Base-by-base conservation (phyloP, 2,113 vertebrate genomes). In the Muntiacus reevesi region DNA sequence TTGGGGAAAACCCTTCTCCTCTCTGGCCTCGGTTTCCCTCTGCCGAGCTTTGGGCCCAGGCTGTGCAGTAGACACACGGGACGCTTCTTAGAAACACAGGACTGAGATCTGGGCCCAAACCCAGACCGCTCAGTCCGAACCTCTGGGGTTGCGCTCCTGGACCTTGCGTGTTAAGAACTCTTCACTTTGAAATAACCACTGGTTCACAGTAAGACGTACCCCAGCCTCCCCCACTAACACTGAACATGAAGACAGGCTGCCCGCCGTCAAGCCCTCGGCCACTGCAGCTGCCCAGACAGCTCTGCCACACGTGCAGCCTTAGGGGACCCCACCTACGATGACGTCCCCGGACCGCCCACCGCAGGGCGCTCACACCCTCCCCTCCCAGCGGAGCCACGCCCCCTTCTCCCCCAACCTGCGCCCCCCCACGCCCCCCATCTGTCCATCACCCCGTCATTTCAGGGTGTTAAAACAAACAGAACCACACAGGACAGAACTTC, bases 241-340 rank as follows among this genome's bases (percentile, higher is more conserved):
- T 3, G 50, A 43, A 13, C 14, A 15, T 40, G 4, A 14, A n/a
- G 7, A n/a, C 30, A 21, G 15, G 7, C 3, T 6, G 83, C 10
- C 67, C 1, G 16, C n/a, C n/a, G 0, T 25, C n/a, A 7, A n/a
- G 50, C 47, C 47, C 19, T n/a, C 33, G 1, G 79, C 50, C 50
- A 8, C 79, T 7, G 79, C 50, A 4, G 3, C 78, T 14, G 30
- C 50, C 33, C 19, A 19, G 19, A n/a, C 67, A 40, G n/a, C 67
- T 6, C 12, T 23, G 12, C 19, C n/a, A 0, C 5, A 2, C 1
- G 3, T 2, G 76, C 2, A 47, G 54, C 45, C 45, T 2, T 19
- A 3, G 0, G 19, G 27, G 36, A 16, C 21, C 36, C 16, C 36
- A 23, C 28, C 21, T 6, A 16, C 1, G 2, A 9, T 27, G 28